Evolutionary conservation across 2,888 invertebrate genomes (phyloP).

Genomic region (Deladenus siricidicola): DNA sequence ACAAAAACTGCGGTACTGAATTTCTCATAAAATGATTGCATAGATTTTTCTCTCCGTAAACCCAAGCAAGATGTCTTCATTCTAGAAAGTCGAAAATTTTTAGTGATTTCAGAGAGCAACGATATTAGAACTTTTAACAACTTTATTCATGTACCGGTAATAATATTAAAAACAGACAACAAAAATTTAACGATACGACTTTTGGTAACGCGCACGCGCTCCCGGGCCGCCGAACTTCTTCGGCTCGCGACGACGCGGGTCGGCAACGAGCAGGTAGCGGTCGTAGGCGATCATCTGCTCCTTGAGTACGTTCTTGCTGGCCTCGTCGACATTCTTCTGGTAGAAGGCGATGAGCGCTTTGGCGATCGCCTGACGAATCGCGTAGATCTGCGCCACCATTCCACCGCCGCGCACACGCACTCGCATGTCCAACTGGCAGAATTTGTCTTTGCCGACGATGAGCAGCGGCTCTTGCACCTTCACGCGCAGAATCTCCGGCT

Average conservation of each 20-base stretch:
- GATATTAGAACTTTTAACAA: too few relatives aligned
- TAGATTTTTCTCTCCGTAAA: too few relatives aligned
- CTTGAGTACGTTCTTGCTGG: conserved; percentile 97
- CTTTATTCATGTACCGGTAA: too few relatives aligned
- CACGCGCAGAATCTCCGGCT: conserved; percentile 88
- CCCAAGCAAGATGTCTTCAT: too few relatives aligned
- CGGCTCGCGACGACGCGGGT: conserved; percentile 96
- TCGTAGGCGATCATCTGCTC: conserved; percentile 96
- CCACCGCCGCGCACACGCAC: conserved; percentile 97
- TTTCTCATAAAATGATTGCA: too few relatives aligned
- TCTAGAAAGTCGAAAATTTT: too few relatives aligned
- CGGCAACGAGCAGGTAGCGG: conserved; percentile 89
- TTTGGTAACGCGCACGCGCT: conserved; percentile 98
- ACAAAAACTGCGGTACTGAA: too few relatives aligned
- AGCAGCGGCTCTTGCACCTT: conserved; percentile 62
- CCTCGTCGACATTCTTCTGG: conserved; percentile 87
- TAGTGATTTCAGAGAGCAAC: too few relatives aligned
- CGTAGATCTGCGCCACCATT: conserved; percentile 95
- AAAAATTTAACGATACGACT: conserved; percentile 93
- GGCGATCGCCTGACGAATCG: conserved; percentile 94
- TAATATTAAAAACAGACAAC: too few relatives aligned
- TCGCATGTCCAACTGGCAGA: conserved; percentile 91
- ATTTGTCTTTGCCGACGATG: conserved; percentile 69
- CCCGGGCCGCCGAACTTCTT: conserved; percentile 98
- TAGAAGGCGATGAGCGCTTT: conserved; percentile 68